phyloP scores from a whole-genome alignment of 1,140 invertebrate genomes.

The Magallana ariakensis region DNA sequence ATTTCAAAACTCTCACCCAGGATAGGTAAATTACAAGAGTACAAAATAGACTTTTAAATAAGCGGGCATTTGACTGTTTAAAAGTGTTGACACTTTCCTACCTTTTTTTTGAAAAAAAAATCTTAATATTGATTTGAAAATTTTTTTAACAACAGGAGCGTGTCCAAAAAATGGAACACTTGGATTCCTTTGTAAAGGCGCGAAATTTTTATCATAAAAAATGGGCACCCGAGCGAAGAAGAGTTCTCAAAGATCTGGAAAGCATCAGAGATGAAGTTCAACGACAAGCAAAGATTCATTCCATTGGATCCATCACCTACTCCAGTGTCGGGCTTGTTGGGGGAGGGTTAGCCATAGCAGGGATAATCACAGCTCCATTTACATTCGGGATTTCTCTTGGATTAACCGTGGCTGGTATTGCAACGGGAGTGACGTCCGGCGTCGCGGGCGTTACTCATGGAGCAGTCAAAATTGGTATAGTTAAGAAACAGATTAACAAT shows the following conservation, averaged over 20 bases:
- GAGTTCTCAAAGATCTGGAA: neutral
- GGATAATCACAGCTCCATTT: neutral
- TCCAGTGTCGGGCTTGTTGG: slow-evolving; percentile 5
- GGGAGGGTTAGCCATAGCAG: slow-evolving; percentile 4
- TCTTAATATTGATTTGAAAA: too few relatives aligned
- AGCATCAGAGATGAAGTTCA: neutral
- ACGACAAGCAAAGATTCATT: neutral
- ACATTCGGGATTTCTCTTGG: slow-evolving; percentile 28
- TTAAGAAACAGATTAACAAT: neutral
- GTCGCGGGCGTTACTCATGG: slow-evolving; percentile 6
- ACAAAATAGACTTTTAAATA: too few relatives aligned
- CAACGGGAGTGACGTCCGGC: slow-evolving; percentile 1
- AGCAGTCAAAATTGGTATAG: neutral
- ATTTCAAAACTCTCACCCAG: too few relatives aligned
- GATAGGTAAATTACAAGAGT: too few relatives aligned
- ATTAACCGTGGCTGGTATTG: neutral
- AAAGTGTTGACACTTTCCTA: too few relatives aligned
- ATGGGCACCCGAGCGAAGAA: neutral
- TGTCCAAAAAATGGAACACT: neutral
- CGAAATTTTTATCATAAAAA: neutral
- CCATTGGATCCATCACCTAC: neutral
- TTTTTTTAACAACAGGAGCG: too few relatives aligned
- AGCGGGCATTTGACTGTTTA: too few relatives aligned
- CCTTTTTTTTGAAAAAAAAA: too few relatives aligned
- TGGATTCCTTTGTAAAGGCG: neutral